phyloP scores from a whole-genome alignment of 2,113 vertebrate species.

The Brachypteracias leptosomus region DNA sequence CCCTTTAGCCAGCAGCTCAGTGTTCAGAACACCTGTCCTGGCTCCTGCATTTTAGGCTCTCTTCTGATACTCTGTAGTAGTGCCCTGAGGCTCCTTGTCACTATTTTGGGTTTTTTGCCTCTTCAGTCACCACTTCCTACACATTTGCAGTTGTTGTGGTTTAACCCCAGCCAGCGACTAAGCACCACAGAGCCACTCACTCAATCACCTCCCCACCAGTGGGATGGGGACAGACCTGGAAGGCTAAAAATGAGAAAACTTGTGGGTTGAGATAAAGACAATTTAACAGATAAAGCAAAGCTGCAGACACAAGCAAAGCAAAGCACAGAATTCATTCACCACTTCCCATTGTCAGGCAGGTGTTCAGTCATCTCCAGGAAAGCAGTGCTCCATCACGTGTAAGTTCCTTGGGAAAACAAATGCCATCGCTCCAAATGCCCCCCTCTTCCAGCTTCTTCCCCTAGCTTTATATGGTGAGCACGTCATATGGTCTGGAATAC shows the following conservation, averaged over 20 bases:
- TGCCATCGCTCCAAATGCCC: neutral
- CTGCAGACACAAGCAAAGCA: neutral
- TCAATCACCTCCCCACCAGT: neutral
- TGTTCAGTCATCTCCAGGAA: neutral
- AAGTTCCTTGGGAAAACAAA: neutral
- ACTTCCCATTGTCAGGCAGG: neutral
- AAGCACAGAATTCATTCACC: neutral
- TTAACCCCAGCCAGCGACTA: neutral
- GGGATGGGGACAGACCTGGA: neutral
- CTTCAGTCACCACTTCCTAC: neutral
- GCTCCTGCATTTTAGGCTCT: neutral
- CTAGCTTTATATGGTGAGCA: neutral
- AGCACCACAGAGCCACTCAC: neutral
- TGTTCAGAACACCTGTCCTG: neutral
- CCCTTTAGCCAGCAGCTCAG: neutral
- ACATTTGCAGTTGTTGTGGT: neutral
- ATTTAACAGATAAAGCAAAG: neutral
- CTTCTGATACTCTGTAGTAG: neutral
- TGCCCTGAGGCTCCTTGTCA: neutral
- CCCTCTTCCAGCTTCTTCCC: neutral
- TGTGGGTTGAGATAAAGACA: neutral
- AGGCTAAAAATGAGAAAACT: neutral
- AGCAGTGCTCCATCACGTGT: neutral
- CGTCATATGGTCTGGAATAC: neutral
- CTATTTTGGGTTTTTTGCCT: neutral